These are phyloP conservation scores for Mormyrops boulengeri DNA, from an alignment of 2,797 vertebrate species.

Conservation along the genomic window DNA sequence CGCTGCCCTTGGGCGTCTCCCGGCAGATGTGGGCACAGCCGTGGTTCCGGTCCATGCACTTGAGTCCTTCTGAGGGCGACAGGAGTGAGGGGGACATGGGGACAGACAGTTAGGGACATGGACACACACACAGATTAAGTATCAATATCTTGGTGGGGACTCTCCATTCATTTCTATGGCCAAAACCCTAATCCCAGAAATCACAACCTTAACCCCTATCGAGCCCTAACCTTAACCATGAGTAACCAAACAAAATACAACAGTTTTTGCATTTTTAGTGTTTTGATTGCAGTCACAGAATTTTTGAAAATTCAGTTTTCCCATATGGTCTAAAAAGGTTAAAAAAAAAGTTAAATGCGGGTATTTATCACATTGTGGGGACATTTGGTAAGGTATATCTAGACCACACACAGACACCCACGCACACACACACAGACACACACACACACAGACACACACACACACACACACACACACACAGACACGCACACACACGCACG, in stretches of 20 bases:
- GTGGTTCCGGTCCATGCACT: slow-evolving; percentile 98
- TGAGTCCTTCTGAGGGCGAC: slow-evolving; percentile 77
- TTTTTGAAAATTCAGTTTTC: not conserved
- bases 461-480: not conserved
- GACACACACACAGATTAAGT: not conserved
- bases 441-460: no score
- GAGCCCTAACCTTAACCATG: not conserved
- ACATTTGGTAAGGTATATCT: not conserved
- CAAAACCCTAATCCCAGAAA: not conserved
- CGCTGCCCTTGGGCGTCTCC: slow-evolving; percentile 88
- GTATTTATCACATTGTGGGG: not conserved
- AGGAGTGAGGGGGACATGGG: slow-evolving; percentile 15
- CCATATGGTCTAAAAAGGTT: not conserved
- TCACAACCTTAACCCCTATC: not conserved
- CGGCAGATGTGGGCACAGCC: slow-evolving; percentile 96
- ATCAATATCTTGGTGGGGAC: not conserved
- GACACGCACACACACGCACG: not conserved
- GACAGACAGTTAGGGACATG: not conserved
- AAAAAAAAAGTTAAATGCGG: not conserved
- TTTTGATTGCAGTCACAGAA: not conserved
- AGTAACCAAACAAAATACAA: not conserved
- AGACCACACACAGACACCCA: not conserved
- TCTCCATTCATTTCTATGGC: not conserved
- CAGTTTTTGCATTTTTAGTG: not conserved
- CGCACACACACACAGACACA: no score